phyloP scores from a whole-genome alignment of 1,140 invertebrate species.

The Drosophila orosa region DNA sequence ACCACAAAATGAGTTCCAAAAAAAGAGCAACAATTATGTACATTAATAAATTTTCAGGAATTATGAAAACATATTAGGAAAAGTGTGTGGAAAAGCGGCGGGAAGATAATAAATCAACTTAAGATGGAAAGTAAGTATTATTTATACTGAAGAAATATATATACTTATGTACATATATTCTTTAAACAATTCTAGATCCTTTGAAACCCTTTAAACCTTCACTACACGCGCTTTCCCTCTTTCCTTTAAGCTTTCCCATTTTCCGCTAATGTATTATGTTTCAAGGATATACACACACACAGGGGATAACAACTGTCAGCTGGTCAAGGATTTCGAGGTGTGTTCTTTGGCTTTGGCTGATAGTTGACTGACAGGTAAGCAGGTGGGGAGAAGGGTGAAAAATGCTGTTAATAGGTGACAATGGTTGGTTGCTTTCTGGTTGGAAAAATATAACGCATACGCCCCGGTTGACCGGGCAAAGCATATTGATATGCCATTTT shows the following conservation, averaged over 20 bases:
- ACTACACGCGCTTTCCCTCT: not conserved
- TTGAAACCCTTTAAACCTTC: not conserved
- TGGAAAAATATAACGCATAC: slow-evolving; percentile 59
- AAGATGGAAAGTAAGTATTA: not conserved
- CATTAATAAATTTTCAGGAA: not conserved
- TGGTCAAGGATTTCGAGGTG: slow-evolving; percentile 73
- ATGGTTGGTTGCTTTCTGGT: not conserved
- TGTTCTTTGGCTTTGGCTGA: slow-evolving; percentile 37
- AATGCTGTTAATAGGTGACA: slow-evolving; percentile 10
- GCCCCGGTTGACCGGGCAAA: slow-evolving; percentile 28
- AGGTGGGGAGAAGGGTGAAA: not conserved
- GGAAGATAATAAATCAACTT: slow-evolving; percentile 1
- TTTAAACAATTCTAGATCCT: not conserved
- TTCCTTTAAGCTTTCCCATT: not conserved
- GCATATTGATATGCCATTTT: slow-evolving; percentile 63
- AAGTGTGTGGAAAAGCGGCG: not conserved
- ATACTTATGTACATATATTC: no score
- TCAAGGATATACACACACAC: slow-evolving; percentile 49
- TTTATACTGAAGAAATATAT: not conserved
- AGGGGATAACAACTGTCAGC: slow-evolving; percentile 47
- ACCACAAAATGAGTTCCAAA: slow-evolving; percentile 20
- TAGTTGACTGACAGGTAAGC: slow-evolving; percentile 39
- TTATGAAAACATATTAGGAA: not conserved
- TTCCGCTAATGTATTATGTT: slow-evolving; percentile 60
- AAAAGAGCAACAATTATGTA: not conserved